Conservation (phyloP, 2,797 vertebrate genomes). For the Dallia pectoralis region DNA sequence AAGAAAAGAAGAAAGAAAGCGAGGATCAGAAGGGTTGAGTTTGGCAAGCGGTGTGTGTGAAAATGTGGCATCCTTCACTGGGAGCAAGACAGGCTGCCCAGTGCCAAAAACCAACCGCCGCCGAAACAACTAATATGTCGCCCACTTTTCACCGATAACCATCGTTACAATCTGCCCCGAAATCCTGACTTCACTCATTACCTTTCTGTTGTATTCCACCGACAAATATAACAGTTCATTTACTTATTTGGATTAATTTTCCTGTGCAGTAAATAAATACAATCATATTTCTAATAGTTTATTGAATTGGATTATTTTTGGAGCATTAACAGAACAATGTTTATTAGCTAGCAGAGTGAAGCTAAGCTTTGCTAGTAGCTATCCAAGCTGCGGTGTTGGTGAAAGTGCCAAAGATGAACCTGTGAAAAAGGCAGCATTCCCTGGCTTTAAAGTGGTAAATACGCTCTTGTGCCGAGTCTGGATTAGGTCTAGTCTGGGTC, state of each 20-base stretch:
- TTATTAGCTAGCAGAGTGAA: constrained; percentile 46
- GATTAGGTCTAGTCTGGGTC: constrained; percentile 23
- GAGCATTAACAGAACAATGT: constrained; percentile 35
- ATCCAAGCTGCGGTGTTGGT: constrained; percentile 48
- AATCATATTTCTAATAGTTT: background rate
- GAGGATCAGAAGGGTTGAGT: constrained; percentile 72
- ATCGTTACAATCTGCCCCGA: constrained; percentile 29
- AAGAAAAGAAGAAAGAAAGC: constrained; percentile 60
- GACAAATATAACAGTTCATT: constrained; percentile 30
- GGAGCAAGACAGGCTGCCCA: constrained; percentile 57
- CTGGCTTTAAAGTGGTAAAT: constrained; percentile 43
- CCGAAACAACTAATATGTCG: constrained; percentile 63
- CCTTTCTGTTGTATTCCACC: constrained; percentile 49
- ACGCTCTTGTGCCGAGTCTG: constrained; percentile 46
- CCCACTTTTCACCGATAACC: constrained; percentile 56
- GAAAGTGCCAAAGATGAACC: constrained; percentile 58
- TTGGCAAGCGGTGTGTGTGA: constrained; percentile 69
- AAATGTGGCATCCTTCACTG: constrained; percentile 77
- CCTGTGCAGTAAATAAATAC: constrained; percentile 15
- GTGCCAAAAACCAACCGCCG: constrained; percentile 67
- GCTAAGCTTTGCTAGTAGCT: constrained; percentile 26
- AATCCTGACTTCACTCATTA: constrained; percentile 56
- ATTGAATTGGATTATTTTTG: constrained; percentile 12
- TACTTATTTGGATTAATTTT: constrained; percentile 13
- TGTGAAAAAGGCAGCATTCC: constrained; percentile 63